These are phyloP conservation scores for Patagioenas fasciata DNA, from an alignment of 2,113 vertebrate species.

Conservation along the genomic window DNA sequence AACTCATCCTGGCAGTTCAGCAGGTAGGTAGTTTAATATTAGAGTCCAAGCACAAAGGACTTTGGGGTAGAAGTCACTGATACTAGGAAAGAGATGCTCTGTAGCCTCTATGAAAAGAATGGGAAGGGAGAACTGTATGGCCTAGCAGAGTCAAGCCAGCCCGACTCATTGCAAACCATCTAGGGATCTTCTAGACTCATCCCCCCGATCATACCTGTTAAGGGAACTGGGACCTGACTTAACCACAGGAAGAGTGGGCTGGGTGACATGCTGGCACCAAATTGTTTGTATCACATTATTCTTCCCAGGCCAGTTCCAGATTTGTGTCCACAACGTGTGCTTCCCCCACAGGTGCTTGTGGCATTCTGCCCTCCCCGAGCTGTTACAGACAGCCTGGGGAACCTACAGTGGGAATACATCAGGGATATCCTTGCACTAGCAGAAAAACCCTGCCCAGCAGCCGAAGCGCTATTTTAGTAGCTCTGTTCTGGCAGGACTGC, in stretches of 20 bases:
- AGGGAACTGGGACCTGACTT: not conserved
- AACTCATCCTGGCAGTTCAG: not conserved
- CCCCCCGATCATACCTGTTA: not conserved
- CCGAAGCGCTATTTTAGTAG: not conserved
- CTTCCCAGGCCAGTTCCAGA: not conserved
- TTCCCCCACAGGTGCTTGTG: not conserved
- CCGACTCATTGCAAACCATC: not conserved
- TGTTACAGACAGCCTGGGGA: not conserved
- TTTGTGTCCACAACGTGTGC: not conserved
- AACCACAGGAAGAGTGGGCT: rapidly evolving
- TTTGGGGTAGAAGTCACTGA: not conserved
- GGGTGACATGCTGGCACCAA: not conserved
- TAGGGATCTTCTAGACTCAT: not conserved
- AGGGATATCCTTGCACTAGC: not conserved
- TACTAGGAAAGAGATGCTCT: rapidly evolving
- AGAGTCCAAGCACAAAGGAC: not conserved
- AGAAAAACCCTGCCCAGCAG: not conserved
- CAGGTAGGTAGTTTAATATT: not conserved
- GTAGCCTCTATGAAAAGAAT: not conserved
- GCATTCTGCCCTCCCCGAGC: not conserved
- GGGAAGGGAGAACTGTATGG: not conserved
- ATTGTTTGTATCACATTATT: not conserved
- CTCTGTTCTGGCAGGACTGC: not conserved
- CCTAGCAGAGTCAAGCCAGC: not conserved
- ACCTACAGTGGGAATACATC: not conserved